Evolutionary conservation across 2,113 vertebrate species (phyloP), one percentile per base, ranked within the genome.

Genomic region (Siniperca chuatsi): DNA sequence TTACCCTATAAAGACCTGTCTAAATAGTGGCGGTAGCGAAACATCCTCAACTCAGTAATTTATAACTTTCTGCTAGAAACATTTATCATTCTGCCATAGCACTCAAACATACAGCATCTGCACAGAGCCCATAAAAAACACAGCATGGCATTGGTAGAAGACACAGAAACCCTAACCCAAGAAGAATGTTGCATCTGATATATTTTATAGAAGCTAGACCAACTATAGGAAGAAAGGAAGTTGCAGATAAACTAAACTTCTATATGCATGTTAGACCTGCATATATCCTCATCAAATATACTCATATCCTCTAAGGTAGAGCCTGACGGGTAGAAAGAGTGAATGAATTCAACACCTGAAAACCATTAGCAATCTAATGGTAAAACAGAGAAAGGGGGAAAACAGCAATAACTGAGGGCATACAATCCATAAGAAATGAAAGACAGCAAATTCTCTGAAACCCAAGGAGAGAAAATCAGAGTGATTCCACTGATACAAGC

Each of bases 291-390:
- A 60, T 48, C 7, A 16, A 48, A 75, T n/a, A 74, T 52, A 83
- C 12, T 57, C 52, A 67, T 62, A 70, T 79, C 60, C 77, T 72
- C 50, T 37, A 2, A 76, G 62, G 66, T 57, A 64, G 60, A 62
- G 46, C 40, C 33, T 66, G 54, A 35, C 60, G 78, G 60, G 79
- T 44, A 69, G n/a, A 71, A 60, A 46, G 52, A 86, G 75, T 21
- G 42, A 89, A 82, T 84, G 85, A 76, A 64, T 60, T 75, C 55
- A 89, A 87, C 82, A 94, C 88, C 84, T 89, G 84, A 92, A 94
- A 92, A 83, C 87, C 91, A 95, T 94, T 93, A 94, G 86, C 73
- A 78, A 85, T 89, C 72, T 93, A 93, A 94, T 90, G 84, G 87
- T 84, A 83, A 91, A 93, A 85, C 76, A 70, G 62, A 87, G 71